Evolutionary conservation across 2,888 invertebrate species (phyloP), one percentile per base, ranked within the genome.

Genomic region (Horisme vitalbata): DNA sequence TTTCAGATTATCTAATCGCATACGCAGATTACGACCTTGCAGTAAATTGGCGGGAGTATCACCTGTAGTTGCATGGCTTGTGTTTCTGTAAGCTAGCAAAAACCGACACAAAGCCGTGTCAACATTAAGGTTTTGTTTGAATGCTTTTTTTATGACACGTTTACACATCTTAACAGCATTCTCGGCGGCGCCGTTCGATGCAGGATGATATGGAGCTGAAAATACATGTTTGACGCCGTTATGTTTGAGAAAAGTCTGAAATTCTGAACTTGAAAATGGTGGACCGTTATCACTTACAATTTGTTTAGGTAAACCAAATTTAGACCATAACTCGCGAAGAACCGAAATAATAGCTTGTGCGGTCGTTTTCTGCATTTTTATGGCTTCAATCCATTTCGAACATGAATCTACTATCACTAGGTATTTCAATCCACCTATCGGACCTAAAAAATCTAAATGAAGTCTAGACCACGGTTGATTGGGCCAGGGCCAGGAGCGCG

Each of bases 191-290:
- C 15, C 15, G 15, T 15, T 15, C 15, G 15, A 15, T 3, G 9
- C 24, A 2, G 9, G 24, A 1, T 24, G 24, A 9, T 7, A 24
- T 1, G 24, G 24, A 2, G 60, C 44, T 0, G 58, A 50, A 32
- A 59, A 59, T 0, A 44, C 30, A 7, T 59, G 56, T 3, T 50
- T 9, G 3, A 63, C 50, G 0, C 59, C 56, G 33, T 57, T 55
- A 1, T n/a, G 8, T 8, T 9, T 10, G 8, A 54, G 14, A 43
- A 57, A 55, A 0, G 23, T 5, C 14, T 30, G 20, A 37, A 59
- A 61, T 20, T 59, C 53, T 1, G 0, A 4, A 33, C 55, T 47
- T 0, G 54, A 41, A 32, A 8, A 52, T 53, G 1, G 60, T 54
- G 2, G 36, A 11, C 59, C 58, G 8, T 59, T 52, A 14, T 62